Evolutionary conservation across 2,888 invertebrate genomes (phyloP), one percentile per base, ranked within the genome.

Genomic region (Ditula angustiorana): DNA sequence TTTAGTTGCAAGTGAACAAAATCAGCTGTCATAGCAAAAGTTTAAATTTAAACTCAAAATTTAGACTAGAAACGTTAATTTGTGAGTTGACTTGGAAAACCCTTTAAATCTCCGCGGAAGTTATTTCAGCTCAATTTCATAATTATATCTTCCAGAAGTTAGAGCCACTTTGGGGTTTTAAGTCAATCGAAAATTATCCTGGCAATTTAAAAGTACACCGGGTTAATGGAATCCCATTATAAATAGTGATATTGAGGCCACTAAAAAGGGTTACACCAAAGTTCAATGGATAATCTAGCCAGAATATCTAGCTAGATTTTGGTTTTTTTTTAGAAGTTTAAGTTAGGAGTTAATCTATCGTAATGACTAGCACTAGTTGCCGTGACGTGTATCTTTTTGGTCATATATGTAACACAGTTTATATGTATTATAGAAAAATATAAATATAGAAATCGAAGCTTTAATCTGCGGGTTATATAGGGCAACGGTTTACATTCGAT

Each of bases 111-210:
- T 19, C 47, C 24, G 30, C n/a, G 5, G 33, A 35, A 61, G 53
- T 55, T 26, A 59, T 21, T 47, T 30, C 47, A 41, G 47, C 5
- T 24, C 26, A 19, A 16, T 47, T 56, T 57, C 16, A 57, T 56
- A 50, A 62, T 62, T 56, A 55, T 28, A 62, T 50, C 16, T 50
- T 7, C 2, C 21, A 19, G 26, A 61, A 55, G 37, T 30, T 62
- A 21, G 23, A 37, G 41, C 16, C 56, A 49, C 41, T 63, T 63
- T 30, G 33, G 44, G 33, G 37, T 30, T 57, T n/a, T 57, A 33
- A 49, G 47, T 62, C 49, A 62, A 56, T 56, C 23, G 56, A 28
- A 62, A 62, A 37, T 56, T 50, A 57, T 50, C n/a, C 41, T 50
- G 16, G 46, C 56, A 50, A 41, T 44, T 44, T 10, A 24, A 50